Evolutionary conservation across 1,140 invertebrate species (phyloP).

Genomic region (Epicauta chinensis): DNA sequence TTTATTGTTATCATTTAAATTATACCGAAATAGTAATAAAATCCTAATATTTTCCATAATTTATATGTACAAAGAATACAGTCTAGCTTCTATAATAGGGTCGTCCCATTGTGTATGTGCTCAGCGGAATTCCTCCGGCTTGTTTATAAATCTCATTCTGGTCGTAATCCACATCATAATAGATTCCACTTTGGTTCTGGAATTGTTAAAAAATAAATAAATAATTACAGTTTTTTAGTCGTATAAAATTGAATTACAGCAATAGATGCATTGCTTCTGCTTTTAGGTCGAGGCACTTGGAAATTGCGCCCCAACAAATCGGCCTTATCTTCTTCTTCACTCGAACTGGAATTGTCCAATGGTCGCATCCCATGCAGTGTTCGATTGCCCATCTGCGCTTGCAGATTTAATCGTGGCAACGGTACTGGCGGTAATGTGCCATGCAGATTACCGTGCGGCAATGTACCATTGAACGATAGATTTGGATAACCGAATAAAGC

Average conservation of each 20-base stretch:
- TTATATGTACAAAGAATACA: conserved; percentile 10
- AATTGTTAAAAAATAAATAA: conserved; percentile 20
- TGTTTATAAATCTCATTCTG: conserved; percentile 55
- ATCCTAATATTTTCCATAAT: too few relatives aligned
- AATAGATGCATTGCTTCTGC: conserved; percentile 60
- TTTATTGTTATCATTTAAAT: background rate
- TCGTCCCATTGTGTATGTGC: conserved; percentile 53
- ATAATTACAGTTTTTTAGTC: background rate
- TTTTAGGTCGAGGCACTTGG: conserved; percentile 72
- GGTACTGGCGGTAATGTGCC: conserved; percentile 65
- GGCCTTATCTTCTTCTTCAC: conserved; percentile 62
- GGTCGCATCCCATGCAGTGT: conserved; percentile 43
- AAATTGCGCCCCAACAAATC: conserved; percentile 62
- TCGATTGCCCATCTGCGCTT: conserved; percentile 41
- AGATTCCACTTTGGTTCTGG: conserved; percentile 78
- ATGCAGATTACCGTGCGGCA: conserved; percentile 48
- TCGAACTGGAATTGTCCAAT: conserved; percentile 56
- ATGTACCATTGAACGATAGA: conserved; percentile 36
- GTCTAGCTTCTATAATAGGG: conserved; percentile 40
- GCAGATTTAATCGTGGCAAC: conserved; percentile 55
- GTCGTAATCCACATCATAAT: conserved; percentile 82
- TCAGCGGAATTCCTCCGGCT: conserved; percentile 59
- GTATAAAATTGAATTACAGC: conserved; percentile 58
- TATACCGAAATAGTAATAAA: too few relatives aligned
- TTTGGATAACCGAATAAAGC: conserved; percentile 73